Evolutionary conservation across 2,797 vertebrate species (phyloP), one percentile per base, ranked within the genome.

Genomic region (Aldrovandia affinis): DNA sequence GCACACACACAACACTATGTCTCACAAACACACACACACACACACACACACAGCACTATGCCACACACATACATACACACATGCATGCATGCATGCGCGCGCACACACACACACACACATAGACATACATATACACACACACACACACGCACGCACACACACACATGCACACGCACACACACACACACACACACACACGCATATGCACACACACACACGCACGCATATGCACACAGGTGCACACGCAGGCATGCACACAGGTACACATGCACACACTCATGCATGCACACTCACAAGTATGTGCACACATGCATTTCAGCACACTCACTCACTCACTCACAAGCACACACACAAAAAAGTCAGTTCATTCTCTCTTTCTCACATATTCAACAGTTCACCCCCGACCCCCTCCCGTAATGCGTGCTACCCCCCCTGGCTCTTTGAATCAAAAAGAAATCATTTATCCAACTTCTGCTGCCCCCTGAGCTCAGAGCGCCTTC

Each of bases 401-500:
- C 14, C 0, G 30, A 3, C 14, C 30, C 70, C 80, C 82, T 83
- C 87, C 85, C 9, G 82, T 82, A 1, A 28, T 88, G 88, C 63
- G 86, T 88, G 87, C 88, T 89, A 63, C 84, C 89, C 90, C 88
- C 15, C 88, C n/a, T 86, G 86, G 91, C 89, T 91, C 93, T 93
- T 92, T 91, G 89, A 91, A 91, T 93, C 89, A 95, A 95, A 95
- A 93, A 92, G 89, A 93, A 90, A 91, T 94, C 89, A 94, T 96
- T 96, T 94, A 95, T 96, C 94, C 90, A 88, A 91, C 91, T 94
- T 93, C 89, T 93, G 91, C 88, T 90, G 55, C 55, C 55, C 80
- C 86, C 85, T 87, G 85, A 89, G 89, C 91, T 92, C 78, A 70
- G 82, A 90, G 90, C 89, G 91, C 89, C 89, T 91, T 91, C 92